Conservation (phyloP, 1,140 invertebrate species). For the Trachymyrmex cornetzi region DNA sequence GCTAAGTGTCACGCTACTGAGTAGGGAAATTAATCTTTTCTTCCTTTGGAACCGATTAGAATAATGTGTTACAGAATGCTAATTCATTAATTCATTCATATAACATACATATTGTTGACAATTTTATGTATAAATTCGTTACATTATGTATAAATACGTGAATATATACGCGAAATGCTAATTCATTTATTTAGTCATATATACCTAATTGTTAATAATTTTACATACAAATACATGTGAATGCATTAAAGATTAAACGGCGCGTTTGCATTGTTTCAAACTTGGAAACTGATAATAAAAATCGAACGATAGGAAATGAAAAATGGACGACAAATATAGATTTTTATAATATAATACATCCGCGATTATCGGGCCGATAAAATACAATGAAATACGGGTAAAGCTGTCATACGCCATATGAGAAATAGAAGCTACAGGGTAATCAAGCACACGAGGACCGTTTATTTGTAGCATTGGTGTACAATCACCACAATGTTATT, state of each 20-base stretch:
- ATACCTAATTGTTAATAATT: neutral
- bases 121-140: no score
- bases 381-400: conserved; percentile 10
- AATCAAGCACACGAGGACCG: conserved; percentile 1
- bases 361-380: neutral
- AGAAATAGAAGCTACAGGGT: neutral
- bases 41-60: neutral
- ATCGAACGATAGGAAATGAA: neutral
- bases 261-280: neutral
- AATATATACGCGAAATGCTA: no score
- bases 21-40: conserved; percentile 7
- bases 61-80: neutral
- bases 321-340: neutral
- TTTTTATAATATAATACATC: neutral
- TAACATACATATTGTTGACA: neutral
- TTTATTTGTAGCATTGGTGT: neutral
- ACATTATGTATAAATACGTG: no score
- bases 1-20: neutral
- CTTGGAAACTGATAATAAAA: neutral
- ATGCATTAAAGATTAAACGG: no score
- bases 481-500: conserved; percentile 25
- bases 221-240: neutral
- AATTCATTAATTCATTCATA: conserved; percentile 1
- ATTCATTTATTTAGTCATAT: neutral
- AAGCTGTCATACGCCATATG: conserved; percentile 5